Conservation (phyloP, 2,797 vertebrate species). For the Syngnathus acus region DNA sequence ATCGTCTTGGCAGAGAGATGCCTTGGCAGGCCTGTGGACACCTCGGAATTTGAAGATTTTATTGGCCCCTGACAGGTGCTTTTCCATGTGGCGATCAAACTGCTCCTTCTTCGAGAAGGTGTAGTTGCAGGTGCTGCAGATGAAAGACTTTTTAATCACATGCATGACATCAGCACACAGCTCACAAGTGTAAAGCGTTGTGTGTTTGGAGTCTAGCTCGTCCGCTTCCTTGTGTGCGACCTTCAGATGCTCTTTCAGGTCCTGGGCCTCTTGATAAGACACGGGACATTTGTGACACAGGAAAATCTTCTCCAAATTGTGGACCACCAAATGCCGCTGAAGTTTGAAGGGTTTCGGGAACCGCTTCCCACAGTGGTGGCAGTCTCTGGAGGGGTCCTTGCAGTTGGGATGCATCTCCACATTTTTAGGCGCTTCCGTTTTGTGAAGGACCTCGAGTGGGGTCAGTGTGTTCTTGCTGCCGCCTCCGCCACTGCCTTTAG, state of each 20-base stretch:
- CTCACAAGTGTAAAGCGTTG: constrained; percentile 91
- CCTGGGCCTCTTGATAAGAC: constrained; percentile 82
- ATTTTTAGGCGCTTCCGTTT: constrained; percentile 70
- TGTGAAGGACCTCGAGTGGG: constrained; percentile 67
- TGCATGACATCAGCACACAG: constrained; percentile 96
- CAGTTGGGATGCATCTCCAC: constrained; percentile 86
- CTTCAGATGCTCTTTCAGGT: constrained; percentile 85
- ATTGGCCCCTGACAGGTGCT: constrained; percentile 81
- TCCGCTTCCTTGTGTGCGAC: constrained; percentile 76
- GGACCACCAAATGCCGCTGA: constrained; percentile 93
- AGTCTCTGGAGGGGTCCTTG: constrained; percentile 95
- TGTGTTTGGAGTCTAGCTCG: constrained; percentile 86
- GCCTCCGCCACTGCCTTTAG: constrained; percentile 46
- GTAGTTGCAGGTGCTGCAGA: constrained; percentile 98
- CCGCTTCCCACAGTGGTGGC: constrained; percentile 96
- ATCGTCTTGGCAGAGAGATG: constrained; percentile 59
- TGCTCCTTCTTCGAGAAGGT: constrained; percentile 98
- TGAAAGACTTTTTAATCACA: constrained; percentile 93
- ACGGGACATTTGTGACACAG: constrained; percentile 89
- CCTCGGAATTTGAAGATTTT: constrained; percentile 88
- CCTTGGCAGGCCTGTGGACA: constrained; percentile 77
- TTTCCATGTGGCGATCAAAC: constrained; percentile 97
- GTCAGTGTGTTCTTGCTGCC: constrained; percentile 61
- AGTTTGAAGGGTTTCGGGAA: constrained; percentile 99
- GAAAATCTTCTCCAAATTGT: constrained; percentile 93